Percentiles rank a stretch among this genome's conserved stretches.
phyloP scores from a whole-genome alignment of 2,888 invertebrate species.

The Flexamia atlantica region DNA sequence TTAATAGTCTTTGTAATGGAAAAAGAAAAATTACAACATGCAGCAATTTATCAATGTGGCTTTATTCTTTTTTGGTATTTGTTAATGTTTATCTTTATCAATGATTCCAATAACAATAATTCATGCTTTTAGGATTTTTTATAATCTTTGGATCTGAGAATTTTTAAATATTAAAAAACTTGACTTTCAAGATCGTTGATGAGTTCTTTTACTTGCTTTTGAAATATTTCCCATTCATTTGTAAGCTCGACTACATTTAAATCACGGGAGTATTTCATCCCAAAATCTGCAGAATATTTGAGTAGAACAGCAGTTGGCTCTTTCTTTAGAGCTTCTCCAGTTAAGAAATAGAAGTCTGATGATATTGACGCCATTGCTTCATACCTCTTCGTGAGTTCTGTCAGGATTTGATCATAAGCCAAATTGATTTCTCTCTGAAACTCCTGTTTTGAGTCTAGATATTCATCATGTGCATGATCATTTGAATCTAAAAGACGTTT shows the following conservation, averaged over 20 bases:
- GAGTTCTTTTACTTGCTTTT: constrained; percentile 5
- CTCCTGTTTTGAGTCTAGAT: constrained; percentile 5
- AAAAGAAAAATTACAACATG: too few relatives aligned
- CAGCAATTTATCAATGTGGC: too few relatives aligned
- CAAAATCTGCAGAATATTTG: constrained; percentile 5
- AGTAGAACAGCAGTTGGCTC: not conserved
- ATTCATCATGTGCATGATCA: not conserved
- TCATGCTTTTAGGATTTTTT: too few relatives aligned
- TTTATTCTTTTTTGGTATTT: too few relatives aligned
- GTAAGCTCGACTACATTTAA: not conserved
- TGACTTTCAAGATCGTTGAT: not conserved
- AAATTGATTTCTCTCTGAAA: constrained; percentile 19
- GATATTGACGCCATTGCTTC: constrained; percentile 12
- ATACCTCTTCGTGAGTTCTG: constrained; percentile 9
- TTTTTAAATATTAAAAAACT: too few relatives aligned
- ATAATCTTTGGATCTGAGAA: too few relatives aligned
- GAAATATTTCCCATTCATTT: not conserved
- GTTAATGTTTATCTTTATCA: too few relatives aligned
- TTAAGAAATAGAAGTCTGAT: not conserved
- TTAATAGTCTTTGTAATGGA: too few relatives aligned
- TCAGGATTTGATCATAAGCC: not conserved
- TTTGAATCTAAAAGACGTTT: not conserved
- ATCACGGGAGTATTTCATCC: not conserved
- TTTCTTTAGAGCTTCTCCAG: constrained; percentile 5
- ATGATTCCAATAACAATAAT: too few relatives aligned